Evolutionary conservation across 2,113 vertebrate genomes (phyloP).

Genomic region (Xyrauchen texanus): DNA sequence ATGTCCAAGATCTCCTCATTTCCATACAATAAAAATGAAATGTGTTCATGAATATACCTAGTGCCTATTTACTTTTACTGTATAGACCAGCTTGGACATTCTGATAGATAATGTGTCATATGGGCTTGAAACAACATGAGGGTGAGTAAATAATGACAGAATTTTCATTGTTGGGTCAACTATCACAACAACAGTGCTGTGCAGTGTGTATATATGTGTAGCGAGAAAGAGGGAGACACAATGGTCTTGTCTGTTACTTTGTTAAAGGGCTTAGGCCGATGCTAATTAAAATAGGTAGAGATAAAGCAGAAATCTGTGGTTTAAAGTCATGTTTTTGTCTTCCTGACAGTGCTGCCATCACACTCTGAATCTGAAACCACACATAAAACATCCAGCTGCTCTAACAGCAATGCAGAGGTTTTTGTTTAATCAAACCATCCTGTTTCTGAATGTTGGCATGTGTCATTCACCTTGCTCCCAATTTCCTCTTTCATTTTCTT

Average conservation of each 20-base stretch:
- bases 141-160: no score
- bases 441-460: neutral
- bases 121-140: no score
- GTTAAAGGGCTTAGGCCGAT: constrained; percentile 56
- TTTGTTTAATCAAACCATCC: constrained; percentile 10
- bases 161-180: no score
- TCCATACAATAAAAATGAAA: no score
- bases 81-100: no score
- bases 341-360: neutral
- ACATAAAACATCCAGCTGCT: neutral
- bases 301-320: constrained; percentile 48
- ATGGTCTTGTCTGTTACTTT: constrained; percentile 46
- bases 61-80: no score
- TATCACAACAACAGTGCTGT: neutral
- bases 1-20: no score
- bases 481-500: constrained; percentile 9
- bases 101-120: no score
- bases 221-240: constrained; percentile 8
- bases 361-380: neutral
- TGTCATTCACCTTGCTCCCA: constrained; percentile 9
- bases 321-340: constrained; percentile 41
- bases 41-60: no score
- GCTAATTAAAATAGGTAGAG: constrained; percentile 61
- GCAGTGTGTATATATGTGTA: neutral
- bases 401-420: constrained; percentile 14